phyloP scores from a whole-genome alignment of 2,113 vertebrate species.

The Scomber japonicus region DNA sequence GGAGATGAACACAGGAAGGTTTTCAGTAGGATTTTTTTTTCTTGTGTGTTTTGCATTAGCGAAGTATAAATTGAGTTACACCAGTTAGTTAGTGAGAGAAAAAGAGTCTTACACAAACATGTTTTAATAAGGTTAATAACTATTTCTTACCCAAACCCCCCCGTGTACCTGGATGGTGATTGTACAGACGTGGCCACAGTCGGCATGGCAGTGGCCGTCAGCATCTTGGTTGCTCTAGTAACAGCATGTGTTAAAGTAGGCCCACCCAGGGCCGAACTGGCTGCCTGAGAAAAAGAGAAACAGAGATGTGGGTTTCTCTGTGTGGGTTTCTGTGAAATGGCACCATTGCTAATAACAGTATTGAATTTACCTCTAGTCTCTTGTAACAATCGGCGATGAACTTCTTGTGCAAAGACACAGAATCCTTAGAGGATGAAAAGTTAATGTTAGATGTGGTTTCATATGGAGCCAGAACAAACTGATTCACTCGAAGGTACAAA shows the following conservation, averaged over 20 bases:
- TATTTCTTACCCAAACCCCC: constrained; percentile 73
- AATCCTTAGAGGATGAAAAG: constrained; percentile 87
- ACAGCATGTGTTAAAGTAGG: constrained; percentile 97
- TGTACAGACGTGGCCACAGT: constrained; percentile 98
- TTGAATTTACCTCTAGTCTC: constrained; percentile 90
- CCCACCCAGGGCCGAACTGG: constrained; percentile 96
- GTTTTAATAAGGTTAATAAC: constrained; percentile 57
- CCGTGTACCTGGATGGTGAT: constrained; percentile 94
- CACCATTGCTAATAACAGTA: background rate
- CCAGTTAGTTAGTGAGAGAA: background rate
- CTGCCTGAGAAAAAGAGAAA: constrained; percentile 86
- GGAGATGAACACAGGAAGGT: background rate
- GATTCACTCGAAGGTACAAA: background rate
- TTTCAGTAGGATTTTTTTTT: background rate
- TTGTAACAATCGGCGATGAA: constrained; percentile 99
- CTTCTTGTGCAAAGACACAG: constrained; percentile 98
- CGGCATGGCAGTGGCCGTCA: constrained; percentile 98
- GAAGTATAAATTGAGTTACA: background rate
- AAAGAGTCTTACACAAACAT: background rate
- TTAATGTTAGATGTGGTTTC: background rate
- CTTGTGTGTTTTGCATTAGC: background rate
- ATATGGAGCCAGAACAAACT: background rate
- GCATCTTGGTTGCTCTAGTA: constrained; percentile 98
- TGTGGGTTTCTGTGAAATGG: background rate
- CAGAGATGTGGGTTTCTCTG: background rate